Conservation (phyloP, 2,888 invertebrate genomes). For the Trichopria drosophilae region DNA sequence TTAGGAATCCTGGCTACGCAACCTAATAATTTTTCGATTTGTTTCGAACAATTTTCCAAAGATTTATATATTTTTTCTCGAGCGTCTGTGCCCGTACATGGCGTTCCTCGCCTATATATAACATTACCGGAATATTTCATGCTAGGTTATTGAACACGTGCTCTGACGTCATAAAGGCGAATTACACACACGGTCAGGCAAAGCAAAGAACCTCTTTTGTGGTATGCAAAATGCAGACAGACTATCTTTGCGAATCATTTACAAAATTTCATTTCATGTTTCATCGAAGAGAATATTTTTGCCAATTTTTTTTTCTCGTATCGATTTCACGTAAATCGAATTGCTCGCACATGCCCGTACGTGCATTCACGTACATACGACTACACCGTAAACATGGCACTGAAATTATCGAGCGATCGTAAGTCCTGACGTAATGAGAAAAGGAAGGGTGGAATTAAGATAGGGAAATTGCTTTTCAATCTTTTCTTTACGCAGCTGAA, state of each 20-base stretch:
- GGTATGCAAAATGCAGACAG: too few species aligned
- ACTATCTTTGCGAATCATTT: background rate
- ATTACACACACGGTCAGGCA: constrained; percentile 54
- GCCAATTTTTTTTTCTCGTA: background rate
- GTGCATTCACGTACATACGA: background rate
- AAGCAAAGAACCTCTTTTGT: constrained; percentile 44
- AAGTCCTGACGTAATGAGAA: too few species aligned
- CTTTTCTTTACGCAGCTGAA: too few species aligned
- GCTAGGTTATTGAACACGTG: constrained; percentile 38
- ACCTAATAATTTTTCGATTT: too few species aligned
- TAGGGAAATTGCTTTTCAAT: too few species aligned
- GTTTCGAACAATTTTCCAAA: too few species aligned
- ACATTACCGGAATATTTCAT: constrained; percentile 31
- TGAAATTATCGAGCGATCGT: constrained; percentile 42
- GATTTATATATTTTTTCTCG: too few species aligned
- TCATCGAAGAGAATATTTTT: background rate
- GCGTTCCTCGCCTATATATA: constrained; percentile 23
- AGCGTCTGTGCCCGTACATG: background rate
- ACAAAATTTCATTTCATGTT: background rate
- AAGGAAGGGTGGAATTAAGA: too few species aligned
- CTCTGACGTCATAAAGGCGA: constrained; percentile 56
- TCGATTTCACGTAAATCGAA: background rate
- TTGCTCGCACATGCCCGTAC: background rate
- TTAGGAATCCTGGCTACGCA: too few species aligned
- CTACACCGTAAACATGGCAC: constrained; percentile 35